A percentile compares a stretch with the other conserved stretches of the same genome.
phyloP scores from a whole-genome alignment of 2,797 vertebrate genomes.

The Peromyscus nudipes region DNA sequence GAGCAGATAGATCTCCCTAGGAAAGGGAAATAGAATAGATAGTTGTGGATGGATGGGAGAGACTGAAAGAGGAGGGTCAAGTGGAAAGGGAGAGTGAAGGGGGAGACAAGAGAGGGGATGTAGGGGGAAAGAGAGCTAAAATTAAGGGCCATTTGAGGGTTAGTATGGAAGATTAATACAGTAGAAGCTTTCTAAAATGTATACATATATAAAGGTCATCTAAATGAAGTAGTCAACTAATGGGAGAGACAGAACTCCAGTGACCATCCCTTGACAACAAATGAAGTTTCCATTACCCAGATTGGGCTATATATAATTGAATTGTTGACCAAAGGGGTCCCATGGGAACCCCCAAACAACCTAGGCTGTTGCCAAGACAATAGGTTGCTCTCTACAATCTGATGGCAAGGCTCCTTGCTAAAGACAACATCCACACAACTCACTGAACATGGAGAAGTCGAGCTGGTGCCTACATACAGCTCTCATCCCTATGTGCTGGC shows the following conservation, averaged over 20 bases:
- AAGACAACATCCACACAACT: not conserved
- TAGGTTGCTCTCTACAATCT: not conserved
- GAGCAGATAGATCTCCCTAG: not conserved
- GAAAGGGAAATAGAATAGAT: not conserved
- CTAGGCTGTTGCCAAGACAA: not conserved
- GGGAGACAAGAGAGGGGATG: not conserved
- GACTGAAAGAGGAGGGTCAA: not conserved
- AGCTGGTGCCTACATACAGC: not conserved
- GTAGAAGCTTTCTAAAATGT: not conserved
- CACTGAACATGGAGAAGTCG: not conserved
- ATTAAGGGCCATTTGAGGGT: not conserved
- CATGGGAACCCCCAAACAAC: not conserved
- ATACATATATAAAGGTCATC: not conserved
- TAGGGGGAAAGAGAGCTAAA: not conserved
- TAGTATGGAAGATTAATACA: not conserved
- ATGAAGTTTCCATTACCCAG: not conserved
- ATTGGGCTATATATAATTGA: not conserved
- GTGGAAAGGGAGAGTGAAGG: not conserved
- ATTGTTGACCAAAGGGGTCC: not conserved
- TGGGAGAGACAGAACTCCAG: not conserved
- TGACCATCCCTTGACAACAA: not conserved
- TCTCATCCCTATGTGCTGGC: not conserved
- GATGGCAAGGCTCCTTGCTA: not conserved
- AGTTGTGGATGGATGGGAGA: not conserved
- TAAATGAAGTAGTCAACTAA: not conserved